Conservation (phyloP, 2,113 vertebrate genomes). For the Redunca redunca region DNA sequence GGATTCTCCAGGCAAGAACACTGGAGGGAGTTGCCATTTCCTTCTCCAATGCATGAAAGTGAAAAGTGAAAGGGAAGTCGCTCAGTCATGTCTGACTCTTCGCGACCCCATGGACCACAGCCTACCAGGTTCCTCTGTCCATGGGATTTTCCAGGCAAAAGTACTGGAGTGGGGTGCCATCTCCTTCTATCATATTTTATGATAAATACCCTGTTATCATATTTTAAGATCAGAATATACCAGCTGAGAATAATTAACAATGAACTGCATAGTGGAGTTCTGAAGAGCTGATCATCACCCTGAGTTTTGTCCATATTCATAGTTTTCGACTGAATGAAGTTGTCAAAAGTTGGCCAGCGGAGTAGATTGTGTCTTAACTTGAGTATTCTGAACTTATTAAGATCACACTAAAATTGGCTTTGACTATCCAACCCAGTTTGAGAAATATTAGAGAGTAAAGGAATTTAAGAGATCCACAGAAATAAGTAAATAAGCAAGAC, state of each 20-base stretch:
- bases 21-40: no score
- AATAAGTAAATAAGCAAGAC: background rate
- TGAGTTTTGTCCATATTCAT: background rate
- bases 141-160: no score
- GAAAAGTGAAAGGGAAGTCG: no score
- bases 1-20: no score
- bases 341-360: background rate
- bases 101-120: no score
- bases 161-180: no score
- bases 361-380: background rate
- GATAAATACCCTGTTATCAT: background rate
- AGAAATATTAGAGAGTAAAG: background rate
- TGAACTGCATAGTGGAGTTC: background rate
- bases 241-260: background rate
- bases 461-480: background rate
- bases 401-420: background rate
- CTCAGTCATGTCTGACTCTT: no score
- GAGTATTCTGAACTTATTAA: background rate
- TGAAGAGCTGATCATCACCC: background rate
- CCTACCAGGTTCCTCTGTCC: no score
- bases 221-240: background rate
- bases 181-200: background rate
- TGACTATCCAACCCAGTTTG: background rate
- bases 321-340: background rate
- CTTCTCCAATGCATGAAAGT: no score